Evolutionary conservation across 2,113 vertebrate species (phyloP), one percentile per base, ranked within the genome.

Genomic region (Gambusia holbrooki): DNA sequence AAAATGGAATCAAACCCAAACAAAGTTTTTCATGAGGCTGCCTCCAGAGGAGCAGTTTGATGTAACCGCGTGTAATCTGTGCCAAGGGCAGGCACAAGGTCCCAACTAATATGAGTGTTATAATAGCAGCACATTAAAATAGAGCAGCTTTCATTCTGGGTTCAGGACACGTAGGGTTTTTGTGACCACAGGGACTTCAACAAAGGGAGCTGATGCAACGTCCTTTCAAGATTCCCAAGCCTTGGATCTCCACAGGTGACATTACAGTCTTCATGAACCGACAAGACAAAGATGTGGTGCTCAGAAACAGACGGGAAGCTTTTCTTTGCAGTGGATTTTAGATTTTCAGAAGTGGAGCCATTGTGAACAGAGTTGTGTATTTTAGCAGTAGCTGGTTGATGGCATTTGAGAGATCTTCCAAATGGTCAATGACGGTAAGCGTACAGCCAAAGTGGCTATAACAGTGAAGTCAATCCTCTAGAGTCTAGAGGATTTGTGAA

Each of bases 31-130:
- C 22, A 3, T 78, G 82, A 14, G 54, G 71, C 70, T 51, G 60
- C 74, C 79, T 83, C 74, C 11, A 3, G 48, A 83, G 88, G 15
- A 69, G 13, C 32, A 54, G 83, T 80, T 91, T 93, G 92, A 91
- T 89, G 88, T 92, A 93, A 93, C 86, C 75, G 33, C 60, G 83
- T 84, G 92, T 87, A 91, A 92, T 82, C 80, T 84, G 82, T 84
- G 86, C 85, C 90, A 90, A 90, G 90, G 89, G 88, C 89, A 85
- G 82, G 37, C 69, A 32, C 87, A 91, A 90, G 89, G 87, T 89
- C 85, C 84, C 71, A 64, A 78, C 82, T 42, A 67, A 80, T 78
- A 81, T 73, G 71, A 79, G 84, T 64, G 77, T 81, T 87, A 86
- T 86, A 90, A 88, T 88, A 85, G 87, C 75, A 81, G 58, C 81